Conservation (phyloP, 2,797 vertebrate genomes). For the Propithecus deckenii region DNA sequence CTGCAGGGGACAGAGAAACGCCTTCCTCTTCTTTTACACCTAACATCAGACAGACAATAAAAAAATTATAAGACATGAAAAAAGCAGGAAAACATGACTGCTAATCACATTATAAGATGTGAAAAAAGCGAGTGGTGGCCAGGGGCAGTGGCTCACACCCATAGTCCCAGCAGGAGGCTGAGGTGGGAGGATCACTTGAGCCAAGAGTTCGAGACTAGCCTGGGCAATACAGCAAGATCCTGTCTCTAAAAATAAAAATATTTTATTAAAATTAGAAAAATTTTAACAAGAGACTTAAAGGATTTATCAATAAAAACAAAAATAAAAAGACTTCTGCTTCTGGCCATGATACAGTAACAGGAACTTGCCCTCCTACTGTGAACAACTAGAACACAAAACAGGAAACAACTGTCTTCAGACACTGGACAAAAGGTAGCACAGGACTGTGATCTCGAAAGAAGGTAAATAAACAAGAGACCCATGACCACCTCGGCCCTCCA, state of each 20-base stretch:
- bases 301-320: background rate
- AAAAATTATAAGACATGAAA: background rate
- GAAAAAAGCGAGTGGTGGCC: background rate
- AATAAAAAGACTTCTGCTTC: background rate
- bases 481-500: fast-evolving
- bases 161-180: background rate
- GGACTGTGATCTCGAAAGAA: fast-evolving
- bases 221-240: background rate
- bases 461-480: fast-evolving
- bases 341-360: background rate
- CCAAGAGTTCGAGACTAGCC: background rate
- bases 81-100: background rate
- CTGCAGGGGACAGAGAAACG: background rate
- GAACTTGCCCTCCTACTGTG: background rate
- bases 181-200: background rate
- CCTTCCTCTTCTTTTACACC: background rate
- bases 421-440: background rate
- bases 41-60: background rate
- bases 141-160: background rate
- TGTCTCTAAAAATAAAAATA: background rate
- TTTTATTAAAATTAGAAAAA: background rate
- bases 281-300: background rate
- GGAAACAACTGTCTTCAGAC: background rate
- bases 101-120: background rate
- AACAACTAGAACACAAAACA: background rate